These are phyloP conservation scores for Diabrotica virgifera DNA, from an alignment of 1,140 invertebrate species.

Conservation along the genomic window DNA sequence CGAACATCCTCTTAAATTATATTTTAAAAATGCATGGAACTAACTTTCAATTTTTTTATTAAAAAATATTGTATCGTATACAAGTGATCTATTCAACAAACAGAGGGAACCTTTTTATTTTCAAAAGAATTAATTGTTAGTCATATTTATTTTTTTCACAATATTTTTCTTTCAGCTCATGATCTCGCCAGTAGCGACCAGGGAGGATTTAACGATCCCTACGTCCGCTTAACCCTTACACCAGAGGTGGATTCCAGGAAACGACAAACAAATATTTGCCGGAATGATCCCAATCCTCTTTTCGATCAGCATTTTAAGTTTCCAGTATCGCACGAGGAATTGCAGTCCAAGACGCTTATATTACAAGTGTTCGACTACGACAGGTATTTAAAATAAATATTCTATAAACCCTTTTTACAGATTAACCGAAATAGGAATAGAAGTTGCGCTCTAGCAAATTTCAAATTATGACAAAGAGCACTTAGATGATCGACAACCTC, in stretches of 20 bases:
- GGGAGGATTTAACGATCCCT: constrained; percentile 84
- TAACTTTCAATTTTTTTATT: too few relatives aligned
- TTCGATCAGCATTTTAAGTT: constrained; percentile 86
- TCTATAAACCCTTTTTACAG: too few relatives aligned
- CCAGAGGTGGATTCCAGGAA: constrained; percentile 82
- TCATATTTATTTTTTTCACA: not conserved
- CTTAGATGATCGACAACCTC: too few relatives aligned
- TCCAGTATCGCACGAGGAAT: constrained; percentile 75
- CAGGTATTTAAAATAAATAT: constrained; percentile 1
- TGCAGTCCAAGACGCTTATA: constrained; percentile 69
- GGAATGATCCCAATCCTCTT: constrained; percentile 73
- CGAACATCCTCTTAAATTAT: too few relatives aligned
- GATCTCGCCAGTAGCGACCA: constrained; percentile 76
- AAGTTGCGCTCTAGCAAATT: too few relatives aligned
- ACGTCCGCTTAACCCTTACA: constrained; percentile 70
- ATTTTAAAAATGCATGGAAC: too few relatives aligned
- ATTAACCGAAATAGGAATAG: too few relatives aligned
- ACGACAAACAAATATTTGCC: constrained; percentile 74
- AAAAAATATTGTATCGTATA: too few relatives aligned
- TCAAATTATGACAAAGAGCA: too few relatives aligned
- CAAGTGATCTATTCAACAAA: too few relatives aligned
- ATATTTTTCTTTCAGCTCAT: constrained; percentile 60
- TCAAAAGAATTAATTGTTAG: not conserved
- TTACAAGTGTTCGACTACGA: constrained; percentile 62
- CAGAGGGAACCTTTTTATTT: not conserved